Evolutionary conservation across 30 jellyfish, hydroid and myxozoan species (phyloP).

Genomic region (Turritopsis rubra): DNA sequence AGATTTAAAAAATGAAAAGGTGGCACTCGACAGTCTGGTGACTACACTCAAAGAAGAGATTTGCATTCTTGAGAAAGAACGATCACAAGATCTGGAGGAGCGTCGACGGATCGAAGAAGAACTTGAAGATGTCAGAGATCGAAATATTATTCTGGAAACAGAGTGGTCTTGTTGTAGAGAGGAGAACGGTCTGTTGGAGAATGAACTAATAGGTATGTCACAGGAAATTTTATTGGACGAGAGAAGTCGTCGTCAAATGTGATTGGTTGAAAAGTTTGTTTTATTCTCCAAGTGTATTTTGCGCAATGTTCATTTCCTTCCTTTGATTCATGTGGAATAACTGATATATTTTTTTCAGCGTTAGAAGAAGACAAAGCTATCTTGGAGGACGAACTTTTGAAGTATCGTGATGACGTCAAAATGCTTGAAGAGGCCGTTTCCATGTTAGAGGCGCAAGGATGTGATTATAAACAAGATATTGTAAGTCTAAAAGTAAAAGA

Average conservation of each 20-base stretch:
- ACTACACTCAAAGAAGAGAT: conserved; percentile 90
- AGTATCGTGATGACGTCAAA: conserved; percentile 92
- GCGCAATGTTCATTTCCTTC: neutral
- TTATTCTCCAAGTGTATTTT: neutral
- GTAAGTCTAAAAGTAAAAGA: conserved; percentile 57
- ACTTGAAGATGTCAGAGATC: conserved; percentile 89
- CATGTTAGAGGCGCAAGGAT: conserved; percentile 82
- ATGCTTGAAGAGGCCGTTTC: conserved; percentile 97
- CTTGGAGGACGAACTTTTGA: conserved; percentile 84
- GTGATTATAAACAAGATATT: conserved; percentile 75
- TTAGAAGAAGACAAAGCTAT: conserved; percentile 93
- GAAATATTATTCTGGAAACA: conserved; percentile 92
- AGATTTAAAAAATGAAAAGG: conserved; percentile 88
- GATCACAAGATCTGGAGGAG: conserved; percentile 71
- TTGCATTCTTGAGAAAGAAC: conserved; percentile 81
- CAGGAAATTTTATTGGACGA: neutral
- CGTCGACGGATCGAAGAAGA: conserved; percentile 77
- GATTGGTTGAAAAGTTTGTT: neutral
- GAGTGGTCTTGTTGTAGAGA: conserved; percentile 99
- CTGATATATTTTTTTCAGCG: conserved; percentile 37
- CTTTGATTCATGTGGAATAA: neutral
- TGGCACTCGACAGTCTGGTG: conserved; percentile 91
- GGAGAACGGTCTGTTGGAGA: conserved; percentile 92
- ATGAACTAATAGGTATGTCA: conserved; percentile 64
- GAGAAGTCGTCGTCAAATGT: neutral